Evolutionary conservation across 2,888 invertebrate genomes (phyloP), one percentile per base, ranked within the genome.

Genomic region (Periphyllus acericola): DNA sequence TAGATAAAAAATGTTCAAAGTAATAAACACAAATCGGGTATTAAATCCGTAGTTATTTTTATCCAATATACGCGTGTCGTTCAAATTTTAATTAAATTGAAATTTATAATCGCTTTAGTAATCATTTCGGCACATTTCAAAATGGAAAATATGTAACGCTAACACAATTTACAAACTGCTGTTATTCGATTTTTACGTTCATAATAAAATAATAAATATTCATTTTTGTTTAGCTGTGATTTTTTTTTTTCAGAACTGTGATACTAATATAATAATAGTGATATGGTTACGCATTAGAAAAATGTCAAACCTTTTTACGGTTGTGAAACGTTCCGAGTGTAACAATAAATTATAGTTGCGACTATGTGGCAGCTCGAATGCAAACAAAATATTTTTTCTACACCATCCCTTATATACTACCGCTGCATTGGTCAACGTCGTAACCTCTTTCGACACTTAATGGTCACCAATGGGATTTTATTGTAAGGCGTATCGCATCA

Each of bases 281-380:
- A 81, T n/a, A n/a, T 40, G 29, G 11, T 14, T 32, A 6, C 11
- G 36, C 8, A n/a, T 81, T 17, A 25, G 34, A 6, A 80, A 40
- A 40, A 68, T 66, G 40, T 72, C 72, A 72, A 72, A 72, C 32
- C 34, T 52, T 72, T 82, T 72, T 82, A 32, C n/a, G 72, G 25
- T 8, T 34, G 25, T 72, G 25, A 82, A 72, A 71, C 25, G 25
- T 72, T 52, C 52, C 36, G 34, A 36, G 17, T 82, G 8, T 17
- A 32, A 52, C 25, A n/a, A 82, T 72, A 82, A 82, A 82, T 72
- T 82, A 40, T 66, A 32, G 52, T 52, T 21, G n/a, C n/a, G 25
- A 32, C 21, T 32, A 68, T 8, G 25, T 40, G 29, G 17, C n/a
- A 80, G 29, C 68, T n/a, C 29, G 17, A 36, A 66, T 66, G n/a